phyloP scores from a whole-genome alignment of 2,797 vertebrate species.

The Acipenser oxyrinchus region DNA sequence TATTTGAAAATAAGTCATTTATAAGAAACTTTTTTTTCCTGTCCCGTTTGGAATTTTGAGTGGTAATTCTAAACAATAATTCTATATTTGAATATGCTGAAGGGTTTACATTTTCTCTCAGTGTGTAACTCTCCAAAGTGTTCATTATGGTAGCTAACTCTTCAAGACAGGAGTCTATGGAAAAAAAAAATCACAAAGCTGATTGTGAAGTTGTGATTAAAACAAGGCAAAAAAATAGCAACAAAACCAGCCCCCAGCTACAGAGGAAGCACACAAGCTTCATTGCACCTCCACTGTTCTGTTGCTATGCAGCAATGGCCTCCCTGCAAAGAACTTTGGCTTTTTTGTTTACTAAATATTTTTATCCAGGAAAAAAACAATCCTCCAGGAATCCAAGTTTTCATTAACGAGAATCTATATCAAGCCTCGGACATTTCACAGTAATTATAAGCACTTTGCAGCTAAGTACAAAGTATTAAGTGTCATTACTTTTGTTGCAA shows the following conservation, averaged over 20 bases:
- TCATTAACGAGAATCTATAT: constrained; percentile 14
- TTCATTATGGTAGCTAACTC: too few relatives aligned
- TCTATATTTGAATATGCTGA: too few relatives aligned
- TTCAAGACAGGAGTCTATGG: too few relatives aligned
- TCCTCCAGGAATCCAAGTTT: constrained; percentile 31
- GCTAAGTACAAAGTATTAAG: not conserved
- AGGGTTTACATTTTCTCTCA: too few relatives aligned
- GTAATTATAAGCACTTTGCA: constrained; percentile 3
- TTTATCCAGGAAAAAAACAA: constrained; percentile 53
- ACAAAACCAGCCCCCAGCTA: constrained; percentile 25
- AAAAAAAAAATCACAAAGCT: constrained; percentile 19
- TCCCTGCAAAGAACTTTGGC: constrained; percentile 56
- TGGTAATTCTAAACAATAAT: too few relatives aligned
- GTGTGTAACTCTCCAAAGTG: too few relatives aligned
- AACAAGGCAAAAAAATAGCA: constrained; percentile 40
- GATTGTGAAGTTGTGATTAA: constrained; percentile 37
- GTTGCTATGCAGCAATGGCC: constrained; percentile 65
- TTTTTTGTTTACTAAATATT: constrained; percentile 62
- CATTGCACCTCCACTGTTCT: constrained; percentile 47
- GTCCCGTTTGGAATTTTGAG: too few relatives aligned
- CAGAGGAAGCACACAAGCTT: constrained; percentile 45
- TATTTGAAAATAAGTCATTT: too few relatives aligned
- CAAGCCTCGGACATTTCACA: not conserved
- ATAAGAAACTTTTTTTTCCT: too few relatives aligned
- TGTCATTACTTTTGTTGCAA: constrained; percentile 5